These are phyloP conservation scores for Hycleus phaleratus DNA, from an alignment of 1,140 invertebrate species.

Conservation along the genomic window DNA sequence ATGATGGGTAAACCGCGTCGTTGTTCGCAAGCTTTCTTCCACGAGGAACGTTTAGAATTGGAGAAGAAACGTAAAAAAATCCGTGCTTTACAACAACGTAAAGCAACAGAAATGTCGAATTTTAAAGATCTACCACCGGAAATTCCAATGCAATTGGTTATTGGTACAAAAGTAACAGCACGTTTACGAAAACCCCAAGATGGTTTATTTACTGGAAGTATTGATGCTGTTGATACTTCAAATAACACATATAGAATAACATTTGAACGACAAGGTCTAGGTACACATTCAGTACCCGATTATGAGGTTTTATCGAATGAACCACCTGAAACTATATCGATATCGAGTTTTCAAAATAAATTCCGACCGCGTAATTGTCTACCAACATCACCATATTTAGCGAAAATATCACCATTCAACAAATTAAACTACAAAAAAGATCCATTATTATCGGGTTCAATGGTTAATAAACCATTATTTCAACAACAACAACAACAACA, in stretches of 20 bases:
- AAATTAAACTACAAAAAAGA: conserved; percentile 45
- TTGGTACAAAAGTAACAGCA: conserved; percentile 95
- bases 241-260: conserved; percentile 97
- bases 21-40: conserved; percentile 91
- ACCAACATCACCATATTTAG: conserved; percentile 38
- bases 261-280: conserved; percentile 88
- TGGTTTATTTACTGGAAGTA: conserved; percentile 91
- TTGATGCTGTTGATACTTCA: conserved; percentile 95
- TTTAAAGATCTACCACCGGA: conserved; percentile 91
- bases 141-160: conserved; percentile 91
- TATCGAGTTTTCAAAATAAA: conserved; percentile 77
- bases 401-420: conserved; percentile 20
- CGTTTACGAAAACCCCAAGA: conserved; percentile 87
- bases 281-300: conserved; percentile 94
- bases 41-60: conserved; percentile 85
- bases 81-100: conserved; percentile 87
- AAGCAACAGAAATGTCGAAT: conserved; percentile 68
- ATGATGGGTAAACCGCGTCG: conserved; percentile 96
- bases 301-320: conserved; percentile 94
- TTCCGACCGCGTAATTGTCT: conserved; percentile 64
- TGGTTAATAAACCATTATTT: conserved; percentile 40
- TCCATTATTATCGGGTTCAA: conserved; percentile 45
- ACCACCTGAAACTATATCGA: conserved; percentile 79
- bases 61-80: conserved; percentile 89
- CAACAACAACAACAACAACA: conserved; percentile 31